phyloP scores from a whole-genome alignment of 2,113 vertebrate species.

The Bubo blakistoni region DNA sequence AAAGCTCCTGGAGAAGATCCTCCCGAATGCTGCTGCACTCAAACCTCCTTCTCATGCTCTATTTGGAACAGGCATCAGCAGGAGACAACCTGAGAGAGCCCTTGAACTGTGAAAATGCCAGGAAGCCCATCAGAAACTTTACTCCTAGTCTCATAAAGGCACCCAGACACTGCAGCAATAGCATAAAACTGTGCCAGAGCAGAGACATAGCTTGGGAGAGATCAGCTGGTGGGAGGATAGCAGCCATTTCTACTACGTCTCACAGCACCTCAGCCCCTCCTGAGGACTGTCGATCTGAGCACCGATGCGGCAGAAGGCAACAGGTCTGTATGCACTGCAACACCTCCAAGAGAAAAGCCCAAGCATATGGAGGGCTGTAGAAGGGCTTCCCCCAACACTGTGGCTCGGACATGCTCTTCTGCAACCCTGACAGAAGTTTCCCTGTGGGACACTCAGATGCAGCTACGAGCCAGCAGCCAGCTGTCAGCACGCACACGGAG shows the following conservation, averaged over 20 bases:
- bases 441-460: background rate
- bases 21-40: background rate
- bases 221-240: background rate
- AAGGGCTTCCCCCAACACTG: background rate
- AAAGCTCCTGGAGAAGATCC: background rate
- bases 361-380: background rate
- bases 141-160: background rate
- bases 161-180: background rate
- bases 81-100: background rate
- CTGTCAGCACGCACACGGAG: fast-evolving
- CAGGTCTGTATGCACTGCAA: background rate
- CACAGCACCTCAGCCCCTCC: background rate
- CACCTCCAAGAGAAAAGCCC: background rate
- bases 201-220: background rate
- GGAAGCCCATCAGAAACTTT: background rate
- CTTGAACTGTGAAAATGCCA: fast-evolving
- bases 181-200: background rate
- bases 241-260: background rate
- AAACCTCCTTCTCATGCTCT: background rate
- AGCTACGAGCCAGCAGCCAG: background rate
- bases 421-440: background rate
- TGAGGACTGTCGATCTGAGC: background rate
- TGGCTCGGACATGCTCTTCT: background rate
- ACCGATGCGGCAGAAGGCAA: background rate
- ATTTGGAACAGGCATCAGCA: background rate